Evolutionary conservation across 1,140 invertebrate species (phyloP), one percentile per base, ranked within the genome.

Genomic region (Euglossa dilemma): DNA sequence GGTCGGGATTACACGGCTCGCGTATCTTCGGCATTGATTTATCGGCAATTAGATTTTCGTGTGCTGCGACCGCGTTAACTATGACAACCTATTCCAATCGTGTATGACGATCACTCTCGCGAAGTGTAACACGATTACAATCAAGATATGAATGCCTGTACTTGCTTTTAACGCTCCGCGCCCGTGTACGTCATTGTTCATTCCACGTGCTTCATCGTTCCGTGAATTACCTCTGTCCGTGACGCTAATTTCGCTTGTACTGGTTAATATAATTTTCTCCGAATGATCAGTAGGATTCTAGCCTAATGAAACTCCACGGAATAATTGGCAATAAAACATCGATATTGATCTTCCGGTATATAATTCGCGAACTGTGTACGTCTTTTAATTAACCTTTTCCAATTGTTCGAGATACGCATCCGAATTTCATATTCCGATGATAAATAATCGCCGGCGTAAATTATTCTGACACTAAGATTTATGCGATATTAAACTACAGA

Each of bases 71-170:
- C 36, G 23, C 23, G 7, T 23, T n/a, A 43, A 43, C 63, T 66
- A 66, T 43, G 63, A 43, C 28, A 23, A 59, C 28, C 54, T 43
- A 74, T 59, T 25, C 43, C 47, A 23, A 76, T 77, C 71, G 56
- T 74, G 64, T 45, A 45, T 43, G 36, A 45, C 64, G 64, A 67
- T 45, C 43, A 45, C 23, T 67, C 43, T 67, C 36, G 20, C 43
- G 64, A 74, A 85, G 18, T 28, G 43, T n/a, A 80, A 28, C 56
- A 45, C 4, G 72, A 56, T 56, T 56, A 59, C 20, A 28, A 74
- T 59, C 56, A 74, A 74, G 72, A 59, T 59, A 74, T 25, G 72
- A 47, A 74, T 59, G 14, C 36, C 36, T 23, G 54, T 25, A 59
- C 72, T 56, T 74, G 72, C 20, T 74, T 74, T 57, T 56, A 56